phyloP scores from a whole-genome alignment of 2,113 vertebrate species.

The Scomber japonicus region DNA sequence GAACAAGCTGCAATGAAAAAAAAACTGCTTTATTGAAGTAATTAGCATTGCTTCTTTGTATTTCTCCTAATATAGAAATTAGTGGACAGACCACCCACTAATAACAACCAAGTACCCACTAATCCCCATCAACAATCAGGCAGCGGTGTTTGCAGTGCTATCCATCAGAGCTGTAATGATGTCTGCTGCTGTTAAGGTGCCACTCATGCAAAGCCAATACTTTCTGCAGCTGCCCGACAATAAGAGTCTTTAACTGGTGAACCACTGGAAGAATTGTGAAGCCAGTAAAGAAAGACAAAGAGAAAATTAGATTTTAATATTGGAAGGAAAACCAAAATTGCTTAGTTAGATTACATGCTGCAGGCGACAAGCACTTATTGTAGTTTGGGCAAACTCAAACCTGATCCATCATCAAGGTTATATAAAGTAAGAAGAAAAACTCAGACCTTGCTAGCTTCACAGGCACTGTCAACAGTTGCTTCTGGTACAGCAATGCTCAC shows the following conservation, averaged over 20 bases:
- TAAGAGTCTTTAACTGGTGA: constrained; percentile 2
- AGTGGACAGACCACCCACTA: background rate
- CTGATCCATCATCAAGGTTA: background rate
- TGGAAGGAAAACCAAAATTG: background rate
- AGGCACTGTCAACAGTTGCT: background rate
- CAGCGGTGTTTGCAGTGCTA: constrained; percentile 2
- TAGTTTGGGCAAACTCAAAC: background rate
- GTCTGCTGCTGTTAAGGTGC: constrained; percentile 1
- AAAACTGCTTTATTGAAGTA: background rate
- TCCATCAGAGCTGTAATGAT: constrained; percentile 14
- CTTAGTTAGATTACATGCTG: background rate
- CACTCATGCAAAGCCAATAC: background rate
- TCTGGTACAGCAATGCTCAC: too few species aligned
- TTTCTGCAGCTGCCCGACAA: background rate
- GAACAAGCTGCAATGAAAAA: background rate
- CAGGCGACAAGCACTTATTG: background rate
- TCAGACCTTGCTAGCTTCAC: background rate
- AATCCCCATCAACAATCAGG: constrained; percentile 3
- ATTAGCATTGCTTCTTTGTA: background rate
- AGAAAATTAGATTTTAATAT: too few species aligned
- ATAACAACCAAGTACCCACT: background rate
- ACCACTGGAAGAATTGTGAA: background rate
- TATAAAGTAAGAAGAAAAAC: background rate
- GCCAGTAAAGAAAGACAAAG: background rate
- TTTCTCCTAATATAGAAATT: background rate